Evolutionary conservation across 2,797 vertebrate species (phyloP), one percentile per base, ranked within the genome.

Genomic region (Intellagama lesueurii): DNA sequence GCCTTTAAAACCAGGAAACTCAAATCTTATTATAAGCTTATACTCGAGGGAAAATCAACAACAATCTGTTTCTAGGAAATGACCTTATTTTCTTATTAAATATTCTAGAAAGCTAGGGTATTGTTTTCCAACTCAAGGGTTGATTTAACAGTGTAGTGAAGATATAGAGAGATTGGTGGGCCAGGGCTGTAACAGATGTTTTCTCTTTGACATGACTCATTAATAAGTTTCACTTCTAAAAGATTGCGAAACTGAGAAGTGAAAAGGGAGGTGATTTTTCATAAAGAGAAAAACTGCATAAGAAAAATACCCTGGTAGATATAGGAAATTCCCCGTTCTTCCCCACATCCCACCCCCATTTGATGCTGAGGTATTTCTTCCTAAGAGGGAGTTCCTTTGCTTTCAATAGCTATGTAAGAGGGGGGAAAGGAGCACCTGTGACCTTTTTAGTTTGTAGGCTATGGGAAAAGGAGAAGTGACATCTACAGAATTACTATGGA

Each of bases 271-370:
- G 40, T 4, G 81, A 1, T 0, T 68, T 92, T 91, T 69, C 75
- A 17, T 87, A 83, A 94, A n/a, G 9, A 81, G 88, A 83, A 79
- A 26, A 56, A 79, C 0, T 89, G 85, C 83, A 89, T 87, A 81
- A 87, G 87, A 91, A 83, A 86, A 81, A 75, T 72, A 79, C 83
- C 78, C 66, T 19, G 30, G 56, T 80, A 78, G 93, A 92, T 81
- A 68, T 89, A 91, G 94, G 91, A 92, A 95, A 90, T 81, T 92
- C 93, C 92, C 88, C 93, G 88, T 91, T 91, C 88, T 79, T 76
- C 94, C 89, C 40, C 40, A 40, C 40, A 1, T 40, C 40, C 40
- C 40, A 40, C 93, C 89, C 19, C 44, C 49, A 76, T 88, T 86
- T 52, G 35, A 35, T 92, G 90, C 80, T 89, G 11, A 68, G 64